These are phyloP conservation scores for Procambarus virginalis DNA, from an alignment of 1,140 invertebrate species.

Conservation along the genomic window DNA sequence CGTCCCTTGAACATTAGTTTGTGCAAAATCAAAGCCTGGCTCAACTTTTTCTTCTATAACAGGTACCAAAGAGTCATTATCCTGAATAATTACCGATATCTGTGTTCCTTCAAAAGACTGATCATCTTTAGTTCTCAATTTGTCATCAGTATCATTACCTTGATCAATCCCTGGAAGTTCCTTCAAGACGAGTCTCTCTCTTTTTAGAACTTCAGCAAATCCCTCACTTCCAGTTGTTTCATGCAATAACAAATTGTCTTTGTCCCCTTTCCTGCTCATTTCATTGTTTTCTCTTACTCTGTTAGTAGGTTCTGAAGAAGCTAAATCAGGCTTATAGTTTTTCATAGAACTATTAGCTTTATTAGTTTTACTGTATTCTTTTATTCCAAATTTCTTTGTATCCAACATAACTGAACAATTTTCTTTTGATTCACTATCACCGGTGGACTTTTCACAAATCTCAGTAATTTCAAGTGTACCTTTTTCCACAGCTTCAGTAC, in stretches of 20 bases:
- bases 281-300: background rate
- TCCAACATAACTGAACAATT: background rate
- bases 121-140: background rate
- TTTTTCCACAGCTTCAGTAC: background rate
- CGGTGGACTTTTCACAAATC: background rate
- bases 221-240: background rate
- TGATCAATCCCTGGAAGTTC: background rate
- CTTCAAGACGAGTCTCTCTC: background rate
- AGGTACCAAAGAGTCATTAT: background rate
- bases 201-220: background rate
- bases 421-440: slow-evolving; percentile 10
- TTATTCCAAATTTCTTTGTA: background rate
- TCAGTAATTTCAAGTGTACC: background rate
- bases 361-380: background rate
- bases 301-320: background rate
- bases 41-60: background rate
- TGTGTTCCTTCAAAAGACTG: background rate
- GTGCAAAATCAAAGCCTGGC: background rate
- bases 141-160: background rate
- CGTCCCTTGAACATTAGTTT: background rate
- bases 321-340: background rate
- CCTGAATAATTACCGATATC: background rate
- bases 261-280: background rate
- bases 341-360: background rate
- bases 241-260: background rate